These are phyloP conservation scores for Phortica okadai DNA, from an alignment of 2,888 invertebrate genomes.

Conservation along the genomic window DNA sequence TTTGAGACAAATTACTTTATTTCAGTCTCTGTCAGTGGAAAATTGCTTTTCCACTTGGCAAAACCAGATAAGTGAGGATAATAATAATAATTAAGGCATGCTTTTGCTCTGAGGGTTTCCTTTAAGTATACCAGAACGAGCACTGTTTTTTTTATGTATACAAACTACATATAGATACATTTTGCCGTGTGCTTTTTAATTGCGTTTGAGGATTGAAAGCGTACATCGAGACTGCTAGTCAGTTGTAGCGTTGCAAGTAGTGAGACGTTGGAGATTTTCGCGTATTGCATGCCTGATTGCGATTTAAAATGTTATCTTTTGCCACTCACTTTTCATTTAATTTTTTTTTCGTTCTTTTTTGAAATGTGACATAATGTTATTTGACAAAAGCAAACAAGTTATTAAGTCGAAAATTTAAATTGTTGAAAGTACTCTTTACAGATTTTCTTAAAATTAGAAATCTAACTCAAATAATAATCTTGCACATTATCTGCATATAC, in stretches of 20 bases:
- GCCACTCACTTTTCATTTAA: neutral
- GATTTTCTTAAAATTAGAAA: too few species aligned
- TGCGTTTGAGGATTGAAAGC: neutral
- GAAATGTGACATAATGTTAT: too few species aligned
- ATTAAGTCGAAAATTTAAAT: too few species aligned
- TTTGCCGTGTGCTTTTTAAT: conserved; percentile 2
- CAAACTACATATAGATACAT: neutral
- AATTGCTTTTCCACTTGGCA: conserved; percentile 57
- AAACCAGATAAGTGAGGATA: conserved; percentile 50
- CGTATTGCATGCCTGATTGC: conserved; percentile 8
- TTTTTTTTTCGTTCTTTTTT: too few species aligned
- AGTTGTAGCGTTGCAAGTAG: neutral
- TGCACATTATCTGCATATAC: too few species aligned
- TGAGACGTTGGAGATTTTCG: neutral
- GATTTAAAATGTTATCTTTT: conserved; percentile 1
- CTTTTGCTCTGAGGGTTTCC: neutral
- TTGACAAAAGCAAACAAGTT: too few species aligned
- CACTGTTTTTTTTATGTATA: neutral
- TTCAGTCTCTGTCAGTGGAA: conserved; percentile 46
- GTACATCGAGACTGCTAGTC: neutral
- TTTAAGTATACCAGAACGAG: neutral
- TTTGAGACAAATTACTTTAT: conserved; percentile 47
- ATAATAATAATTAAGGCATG: conserved; percentile 49
- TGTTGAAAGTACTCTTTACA: too few species aligned
- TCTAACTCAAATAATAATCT: too few species aligned